Evolutionary conservation across 2,888 invertebrate species (phyloP).

Genomic region (Conus canariensis): DNA sequence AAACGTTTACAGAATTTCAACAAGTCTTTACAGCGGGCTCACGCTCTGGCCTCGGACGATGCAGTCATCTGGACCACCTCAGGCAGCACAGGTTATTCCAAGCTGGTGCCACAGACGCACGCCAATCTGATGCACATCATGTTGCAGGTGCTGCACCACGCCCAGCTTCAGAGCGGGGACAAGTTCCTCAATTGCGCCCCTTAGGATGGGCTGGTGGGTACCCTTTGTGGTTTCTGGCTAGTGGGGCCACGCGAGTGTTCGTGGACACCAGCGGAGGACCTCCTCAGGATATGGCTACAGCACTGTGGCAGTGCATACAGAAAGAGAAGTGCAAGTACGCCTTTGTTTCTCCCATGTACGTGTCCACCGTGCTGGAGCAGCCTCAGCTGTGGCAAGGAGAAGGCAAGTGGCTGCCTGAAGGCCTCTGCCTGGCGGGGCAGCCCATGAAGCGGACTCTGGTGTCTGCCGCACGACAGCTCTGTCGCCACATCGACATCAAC

Average conservation of each 20-base stretch:
- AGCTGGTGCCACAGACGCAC: conserved; percentile 49
- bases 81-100: conserved; percentile 53
- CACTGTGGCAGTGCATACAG: conserved; percentile 45
- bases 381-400: conserved; percentile 40
- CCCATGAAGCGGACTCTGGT: conserved; percentile 42
- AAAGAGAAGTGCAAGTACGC: conserved; percentile 47
- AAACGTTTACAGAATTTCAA: conserved; percentile 14
- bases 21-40: conserved; percentile 28
- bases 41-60: conserved; percentile 43
- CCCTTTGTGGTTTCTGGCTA: conserved; percentile 51
- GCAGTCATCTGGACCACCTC: conserved; percentile 52
- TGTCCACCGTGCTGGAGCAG: conserved; percentile 37
- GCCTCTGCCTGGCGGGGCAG: conserved; percentile 47
- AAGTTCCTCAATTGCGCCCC: conserved; percentile 46
- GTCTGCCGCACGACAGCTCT: conserved; percentile 40
- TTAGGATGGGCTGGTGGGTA: conserved; percentile 54
- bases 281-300: conserved; percentile 23
- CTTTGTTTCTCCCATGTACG: conserved; percentile 46
- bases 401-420: background rate
- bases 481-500: conserved; percentile 47
- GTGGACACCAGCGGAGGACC: conserved; percentile 45
- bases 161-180: conserved; percentile 34
- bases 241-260: conserved; percentile 49
- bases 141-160: conserved; percentile 42
- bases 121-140: conserved; percentile 45